Conservation (phyloP, 2,113 vertebrate genomes). For the Macquaria australasica region DNA sequence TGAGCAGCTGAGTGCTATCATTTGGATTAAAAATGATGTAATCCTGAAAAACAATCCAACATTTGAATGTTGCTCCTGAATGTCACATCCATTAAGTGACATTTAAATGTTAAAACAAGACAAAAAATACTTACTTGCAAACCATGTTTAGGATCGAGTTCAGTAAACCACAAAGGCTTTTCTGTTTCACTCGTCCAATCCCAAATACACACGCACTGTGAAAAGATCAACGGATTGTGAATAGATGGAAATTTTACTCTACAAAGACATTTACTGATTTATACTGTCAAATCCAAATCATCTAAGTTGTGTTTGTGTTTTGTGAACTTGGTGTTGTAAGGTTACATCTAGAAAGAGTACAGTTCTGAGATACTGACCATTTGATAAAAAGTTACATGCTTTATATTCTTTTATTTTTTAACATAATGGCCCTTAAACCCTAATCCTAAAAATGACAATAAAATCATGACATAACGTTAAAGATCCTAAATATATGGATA, state of each 20-base stretch:
- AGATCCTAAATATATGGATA: background rate
- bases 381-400: background rate
- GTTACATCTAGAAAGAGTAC: background rate
- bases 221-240: constrained; percentile 11
- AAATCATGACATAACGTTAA: background rate
- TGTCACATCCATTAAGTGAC: background rate
- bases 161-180: constrained; percentile 77
- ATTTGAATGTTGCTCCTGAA: background rate
- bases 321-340: background rate
- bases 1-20: constrained; percentile 88
- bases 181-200: constrained; percentile 88
- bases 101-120: constrained; percentile 4
- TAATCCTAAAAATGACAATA: background rate
- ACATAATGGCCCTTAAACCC: background rate
- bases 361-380: background rate
- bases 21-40: constrained; percentile 88
- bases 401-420: background rate
- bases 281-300: background rate
- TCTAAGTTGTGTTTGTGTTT: background rate
- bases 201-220: constrained; percentile 91
- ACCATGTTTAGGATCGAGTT: constrained; percentile 84
- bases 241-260: background rate
- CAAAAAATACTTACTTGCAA: constrained; percentile 85
- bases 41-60: constrained; percentile 72
- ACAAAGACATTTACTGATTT: background rate